A percentile compares a stretch with the other conserved stretches of the same genome.
These are phyloP conservation scores for Cyclargus thomasi DNA, from an alignment of 1,140 invertebrate species.

Conservation along the genomic window DNA sequence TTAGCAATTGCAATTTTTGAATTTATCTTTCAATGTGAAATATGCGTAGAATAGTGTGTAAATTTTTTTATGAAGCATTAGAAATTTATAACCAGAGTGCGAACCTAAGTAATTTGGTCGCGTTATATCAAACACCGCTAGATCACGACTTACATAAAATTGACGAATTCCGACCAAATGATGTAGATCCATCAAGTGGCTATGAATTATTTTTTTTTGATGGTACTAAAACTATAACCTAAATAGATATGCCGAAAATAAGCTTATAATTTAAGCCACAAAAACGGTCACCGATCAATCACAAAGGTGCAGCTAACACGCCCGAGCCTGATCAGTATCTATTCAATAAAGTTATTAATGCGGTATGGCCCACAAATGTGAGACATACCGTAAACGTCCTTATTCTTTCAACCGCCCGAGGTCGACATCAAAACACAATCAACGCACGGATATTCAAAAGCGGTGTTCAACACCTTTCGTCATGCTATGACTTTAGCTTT, in stretches of 20 bases:
- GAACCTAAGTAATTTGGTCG: no score
- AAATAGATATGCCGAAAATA: not conserved
- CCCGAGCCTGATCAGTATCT: not conserved
- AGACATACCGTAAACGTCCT: not conserved
- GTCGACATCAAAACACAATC: constrained; percentile 1
- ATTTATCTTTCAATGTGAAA: no score
- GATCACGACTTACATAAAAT: no score
- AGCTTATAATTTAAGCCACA: not conserved
- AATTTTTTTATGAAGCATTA: no score
- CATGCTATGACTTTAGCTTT: not conserved
- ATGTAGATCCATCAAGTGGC: no score
- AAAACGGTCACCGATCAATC: not conserved
- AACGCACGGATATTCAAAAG: not conserved
- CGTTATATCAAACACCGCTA: no score
- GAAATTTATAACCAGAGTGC: no score
- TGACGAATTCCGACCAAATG: no score
- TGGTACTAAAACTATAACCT: not conserved
- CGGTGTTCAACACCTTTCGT: not conserved
- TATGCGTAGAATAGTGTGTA: no score
- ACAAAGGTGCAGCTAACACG: not conserved
- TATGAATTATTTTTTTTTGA: no score
- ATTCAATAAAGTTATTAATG: not conserved
- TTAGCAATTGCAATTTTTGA: no score
- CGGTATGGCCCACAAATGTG: constrained; percentile 8
- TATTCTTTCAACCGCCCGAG: not conserved